These are phyloP conservation scores for Meloidogyne exigua DNA, from an alignment of 1,140 invertebrate species.

Conservation along the genomic window DNA sequence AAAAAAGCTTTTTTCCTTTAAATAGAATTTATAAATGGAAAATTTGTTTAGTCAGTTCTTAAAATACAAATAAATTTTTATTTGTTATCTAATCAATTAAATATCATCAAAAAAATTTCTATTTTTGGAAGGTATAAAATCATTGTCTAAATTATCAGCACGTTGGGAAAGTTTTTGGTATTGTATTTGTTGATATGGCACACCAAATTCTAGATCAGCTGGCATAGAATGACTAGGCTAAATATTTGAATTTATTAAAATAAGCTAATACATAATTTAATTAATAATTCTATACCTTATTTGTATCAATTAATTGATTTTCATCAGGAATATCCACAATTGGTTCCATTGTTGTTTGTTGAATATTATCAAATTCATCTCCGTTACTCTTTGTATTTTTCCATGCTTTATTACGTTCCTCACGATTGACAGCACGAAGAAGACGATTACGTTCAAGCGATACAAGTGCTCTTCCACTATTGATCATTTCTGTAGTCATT, in stretches of 20 bases:
- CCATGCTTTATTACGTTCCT: constrained; percentile 41
- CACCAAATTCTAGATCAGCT: background rate
- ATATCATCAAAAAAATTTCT: constrained; percentile 5
- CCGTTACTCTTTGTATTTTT: constrained; percentile 2
- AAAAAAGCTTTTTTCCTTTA: too few relatives aligned
- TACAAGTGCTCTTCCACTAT: constrained; percentile 44
- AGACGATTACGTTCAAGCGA: constrained; percentile 39
- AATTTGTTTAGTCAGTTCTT: too few relatives aligned
- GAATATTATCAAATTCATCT: background rate
- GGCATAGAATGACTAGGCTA: background rate
- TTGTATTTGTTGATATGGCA: background rate
- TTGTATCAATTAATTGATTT: background rate
- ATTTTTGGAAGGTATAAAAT: background rate
- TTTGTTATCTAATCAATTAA: background rate
- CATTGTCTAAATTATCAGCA: background rate
- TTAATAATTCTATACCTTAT: too few relatives aligned
- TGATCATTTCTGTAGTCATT: constrained; percentile 58
- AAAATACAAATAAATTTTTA: too few relatives aligned
- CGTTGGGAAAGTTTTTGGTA: background rate
- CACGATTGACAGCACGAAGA: constrained; percentile 21
- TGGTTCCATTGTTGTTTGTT: background rate
- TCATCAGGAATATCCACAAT: constrained; percentile 6
- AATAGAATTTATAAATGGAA: too few relatives aligned
- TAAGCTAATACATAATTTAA: background rate
- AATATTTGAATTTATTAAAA: background rate